Evolutionary conservation across 2,888 invertebrate species (phyloP), one percentile per base, ranked within the genome.

Genomic region (Amblyjoppa fuscipennis): DNA sequence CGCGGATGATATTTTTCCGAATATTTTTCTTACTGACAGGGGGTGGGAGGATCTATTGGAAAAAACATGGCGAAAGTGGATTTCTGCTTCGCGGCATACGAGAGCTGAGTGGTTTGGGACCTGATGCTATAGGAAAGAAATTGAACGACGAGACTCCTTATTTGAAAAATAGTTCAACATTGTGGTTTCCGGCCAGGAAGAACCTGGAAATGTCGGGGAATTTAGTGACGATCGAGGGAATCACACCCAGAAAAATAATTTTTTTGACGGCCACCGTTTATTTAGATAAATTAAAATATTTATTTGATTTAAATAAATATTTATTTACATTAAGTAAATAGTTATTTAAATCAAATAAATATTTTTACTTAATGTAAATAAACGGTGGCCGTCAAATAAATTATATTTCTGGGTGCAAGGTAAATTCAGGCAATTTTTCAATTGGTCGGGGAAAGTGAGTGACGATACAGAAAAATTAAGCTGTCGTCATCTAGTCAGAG

Each of bases 11-110:
- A 68, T 68, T 69, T 81, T 68, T 53, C 25, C 20, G 49, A 70
- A 82, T 85, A 70, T 85, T 51, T 73, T 74, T 73, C 11, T n/a
- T 31, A 31, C 59, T 28, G 11, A 61, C 25, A 28, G 59, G 11
- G 56, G 28, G 13, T 5, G 20, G 56, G 56, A 11, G 16, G 45
- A 76, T 76, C 68, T 16, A 73, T 69, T 41, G 45, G 68, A 31
- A 31, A 61, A 68, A 80, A 76, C 56, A 49, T 68, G 20, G 59
- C 68, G 20, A 25, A 28, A 70, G 75, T 68, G 28, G n/a, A 49
- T 70, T 75, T 61, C 34, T 31, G 49, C 45, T 31, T 61, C 11
- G 16, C n/a, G 4, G 11, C 16, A 28, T 51, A 51, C n/a, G 34
- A 6, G 28, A 45, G 25, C 31, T n/a, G 56, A 59, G 71, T 41